Conservation (phyloP, 2,113 vertebrate genomes). For the Monopterus albus region DNA sequence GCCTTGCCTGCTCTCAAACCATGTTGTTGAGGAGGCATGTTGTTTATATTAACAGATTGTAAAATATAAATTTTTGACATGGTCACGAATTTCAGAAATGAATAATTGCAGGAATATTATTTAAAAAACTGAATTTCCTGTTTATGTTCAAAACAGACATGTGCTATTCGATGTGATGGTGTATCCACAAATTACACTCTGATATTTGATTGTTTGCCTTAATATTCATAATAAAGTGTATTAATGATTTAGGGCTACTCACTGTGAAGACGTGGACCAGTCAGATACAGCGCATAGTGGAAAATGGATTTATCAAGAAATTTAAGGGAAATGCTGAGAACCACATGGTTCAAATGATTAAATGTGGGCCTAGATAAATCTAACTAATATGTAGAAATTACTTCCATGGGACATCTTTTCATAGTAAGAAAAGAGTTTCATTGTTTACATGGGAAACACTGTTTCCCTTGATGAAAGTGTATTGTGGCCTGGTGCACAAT, state of each 20-base stretch:
- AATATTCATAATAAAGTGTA: not conserved
- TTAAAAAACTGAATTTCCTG: too few species aligned
- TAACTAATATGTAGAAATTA: not conserved
- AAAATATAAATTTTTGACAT: too few species aligned
- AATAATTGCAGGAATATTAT: too few species aligned
- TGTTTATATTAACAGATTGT: too few species aligned
- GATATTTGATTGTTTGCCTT: not conserved
- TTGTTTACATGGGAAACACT: not conserved
- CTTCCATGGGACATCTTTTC: not conserved
- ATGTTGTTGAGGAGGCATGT: too few species aligned
- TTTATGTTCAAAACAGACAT: too few species aligned
- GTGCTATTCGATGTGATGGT: not conserved
- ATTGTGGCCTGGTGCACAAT: constrained; percentile 17
- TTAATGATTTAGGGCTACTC: not conserved
- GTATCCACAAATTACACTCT: not conserved
- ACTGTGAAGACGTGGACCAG: not conserved
- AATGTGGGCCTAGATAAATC: not conserved
- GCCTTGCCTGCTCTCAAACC: too few species aligned
- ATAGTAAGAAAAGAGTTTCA: not conserved
- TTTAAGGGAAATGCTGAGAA: not conserved
- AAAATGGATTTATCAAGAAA: not conserved
- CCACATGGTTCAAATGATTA: not conserved
- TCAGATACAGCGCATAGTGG: not conserved
- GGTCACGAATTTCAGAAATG: too few species aligned
- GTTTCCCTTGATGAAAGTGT: constrained; percentile 9